A percentile compares a stretch with the other conserved stretches of the same genome.
phyloP scores from a whole-genome alignment of 2,797 vertebrate genomes.

The Petrocephalus schoutedeni region DNA sequence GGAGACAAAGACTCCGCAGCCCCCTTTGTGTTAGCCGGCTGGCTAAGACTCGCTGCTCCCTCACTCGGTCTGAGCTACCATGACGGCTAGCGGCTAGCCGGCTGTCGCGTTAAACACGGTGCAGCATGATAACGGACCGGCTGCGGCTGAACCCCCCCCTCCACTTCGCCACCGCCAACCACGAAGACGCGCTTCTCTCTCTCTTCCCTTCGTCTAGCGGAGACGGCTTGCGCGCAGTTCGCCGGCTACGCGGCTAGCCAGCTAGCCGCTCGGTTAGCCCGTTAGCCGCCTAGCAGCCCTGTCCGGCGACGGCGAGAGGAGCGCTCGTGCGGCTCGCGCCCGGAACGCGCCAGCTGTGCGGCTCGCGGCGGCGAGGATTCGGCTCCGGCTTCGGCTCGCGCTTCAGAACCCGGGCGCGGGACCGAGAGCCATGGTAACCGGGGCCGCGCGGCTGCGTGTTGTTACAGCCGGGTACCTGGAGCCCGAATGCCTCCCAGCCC shows the following conservation, averaged over 20 bases:
- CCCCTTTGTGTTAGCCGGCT: constrained; percentile 14
- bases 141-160: neutral
- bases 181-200: neutral
- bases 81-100: neutral
- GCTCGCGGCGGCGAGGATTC: neutral
- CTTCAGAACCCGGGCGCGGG: neutral
- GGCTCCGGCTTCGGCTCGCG: neutral
- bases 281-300: neutral
- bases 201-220: neutral
- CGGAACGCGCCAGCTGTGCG: neutral
- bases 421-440: neutral
- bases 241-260: neutral
- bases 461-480: constrained; percentile 41
- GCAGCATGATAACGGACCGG: neutral
- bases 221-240: neutral
- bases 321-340: neutral
- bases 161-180: neutral
- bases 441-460: constrained; percentile 33
- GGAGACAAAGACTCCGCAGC: neutral
- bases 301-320: neutral
- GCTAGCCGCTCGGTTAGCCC: neutral
- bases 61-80: neutral
- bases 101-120: neutral
- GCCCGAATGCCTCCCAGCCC: constrained; percentile 12
- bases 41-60: neutral